phyloP scores from a whole-genome alignment of 2,113 vertebrate species.

The Thinocorus orbignyianus region DNA sequence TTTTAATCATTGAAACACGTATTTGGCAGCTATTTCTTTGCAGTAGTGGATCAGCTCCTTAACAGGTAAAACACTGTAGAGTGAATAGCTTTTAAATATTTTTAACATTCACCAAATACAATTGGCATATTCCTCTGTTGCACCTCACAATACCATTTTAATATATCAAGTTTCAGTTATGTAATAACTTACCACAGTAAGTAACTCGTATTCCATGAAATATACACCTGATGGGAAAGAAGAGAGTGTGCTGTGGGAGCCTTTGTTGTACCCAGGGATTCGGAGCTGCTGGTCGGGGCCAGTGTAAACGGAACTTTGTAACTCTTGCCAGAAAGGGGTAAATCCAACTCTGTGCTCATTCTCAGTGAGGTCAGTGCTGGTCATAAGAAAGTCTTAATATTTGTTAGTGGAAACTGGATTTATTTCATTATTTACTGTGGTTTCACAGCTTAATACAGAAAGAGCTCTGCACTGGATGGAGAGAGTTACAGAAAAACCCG shows the following conservation, averaged over 20 bases:
- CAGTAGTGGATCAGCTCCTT: not conserved
- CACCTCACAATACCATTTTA: not conserved
- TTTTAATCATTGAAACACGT: not conserved
- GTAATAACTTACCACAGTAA: not conserved
- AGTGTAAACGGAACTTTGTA: not conserved
- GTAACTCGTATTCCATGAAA: not conserved
- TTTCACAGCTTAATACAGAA: not conserved
- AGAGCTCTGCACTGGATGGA: not conserved
- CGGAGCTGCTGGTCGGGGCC: not conserved
- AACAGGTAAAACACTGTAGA: not conserved
- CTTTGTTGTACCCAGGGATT: not conserved
- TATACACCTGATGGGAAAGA: too few relatives aligned
- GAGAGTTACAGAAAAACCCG: not conserved
- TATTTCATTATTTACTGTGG: not conserved
- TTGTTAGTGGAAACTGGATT: not conserved
- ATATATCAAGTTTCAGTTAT: not conserved
- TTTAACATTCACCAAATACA: not conserved
- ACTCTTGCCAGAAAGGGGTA: not conserved
- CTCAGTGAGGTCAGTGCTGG: not conserved
- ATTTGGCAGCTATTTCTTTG: not conserved
- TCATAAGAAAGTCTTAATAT: not conserved
- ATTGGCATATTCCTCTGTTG: not conserved
- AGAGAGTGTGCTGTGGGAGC: fast-evolving
- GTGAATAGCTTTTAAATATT: not conserved
- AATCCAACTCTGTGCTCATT: not conserved